Evolutionary conservation across 2,113 vertebrate genomes (phyloP), one percentile per base, ranked within the genome.

Genomic region (Boleophthalmus pectinirostris): DNA sequence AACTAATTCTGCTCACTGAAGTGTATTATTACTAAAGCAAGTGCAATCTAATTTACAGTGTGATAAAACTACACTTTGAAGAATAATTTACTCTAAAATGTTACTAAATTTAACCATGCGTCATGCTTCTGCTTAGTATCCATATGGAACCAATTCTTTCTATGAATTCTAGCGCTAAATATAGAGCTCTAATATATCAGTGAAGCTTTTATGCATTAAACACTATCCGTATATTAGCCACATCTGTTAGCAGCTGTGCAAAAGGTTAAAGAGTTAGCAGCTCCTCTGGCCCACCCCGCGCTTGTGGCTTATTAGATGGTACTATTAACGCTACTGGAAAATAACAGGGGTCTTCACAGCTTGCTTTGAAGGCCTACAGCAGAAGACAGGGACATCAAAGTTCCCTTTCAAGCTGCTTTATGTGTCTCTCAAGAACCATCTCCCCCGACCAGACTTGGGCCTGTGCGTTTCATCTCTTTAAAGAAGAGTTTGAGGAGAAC

Each of bases 361-460:
- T 87, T 72, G 68, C 79, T 87, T 77, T 85, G 68, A 71, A 82
- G 51, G 63, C 78, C 70, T 81, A 18, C 2, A 10, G 49, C 67
- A 51, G 57, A 66, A 78, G 68, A 83, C 70, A 0, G 64, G 68
- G 23, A 57, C 74, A 78, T 87, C 72, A 86, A 83, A 86, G 68
- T 38, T 12, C 1, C 67, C 35, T 80, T 65, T 56, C 73, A 67
- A 78, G 77, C 29, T 29, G 57, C 1, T 57, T 74, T 61, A 57
- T 66, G n/a, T 74, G 51, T 21, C 29, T 60, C 8, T 23, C 47
- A 65, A 56, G 38, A 29, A 72, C 68, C 66, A 15, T 14, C 29
- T 66, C 29, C 11, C 23, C 24, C 56, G 2, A 58, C 56, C 21
- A 29, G 23, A 11, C 63, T 38, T n/a, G 12, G 25, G 5, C 15